phyloP scores from a whole-genome alignment of 1,140 invertebrate genomes.

The Archivesica marissinica region DNA sequence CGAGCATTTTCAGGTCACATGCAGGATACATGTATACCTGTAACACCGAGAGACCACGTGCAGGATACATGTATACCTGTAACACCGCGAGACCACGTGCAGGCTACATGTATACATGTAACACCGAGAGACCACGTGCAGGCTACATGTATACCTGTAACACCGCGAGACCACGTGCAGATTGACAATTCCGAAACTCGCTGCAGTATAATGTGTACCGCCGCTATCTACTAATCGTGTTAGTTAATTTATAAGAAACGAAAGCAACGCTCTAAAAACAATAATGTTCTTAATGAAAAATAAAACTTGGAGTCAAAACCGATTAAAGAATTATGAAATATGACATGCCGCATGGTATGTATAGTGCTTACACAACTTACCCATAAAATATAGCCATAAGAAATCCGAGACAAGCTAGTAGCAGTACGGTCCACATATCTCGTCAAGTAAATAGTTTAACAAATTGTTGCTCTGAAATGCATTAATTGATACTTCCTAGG shows the following conservation, averaged over 20 bases:
- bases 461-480: background rate
- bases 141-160: too few relatives aligned
- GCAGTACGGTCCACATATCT: conserved; percentile 40
- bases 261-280: background rate
- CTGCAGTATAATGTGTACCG: background rate
- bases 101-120: too few relatives aligned
- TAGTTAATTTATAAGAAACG: background rate
- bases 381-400: conserved; percentile 53
- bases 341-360: background rate
- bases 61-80: too few relatives aligned
- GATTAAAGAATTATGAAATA: background rate
- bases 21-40: too few relatives aligned
- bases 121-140: too few relatives aligned
- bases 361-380: conserved; percentile 37
- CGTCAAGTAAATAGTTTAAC: background rate
- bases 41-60: too few relatives aligned
- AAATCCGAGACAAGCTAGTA: conserved; percentile 23
- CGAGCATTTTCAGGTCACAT: too few relatives aligned
- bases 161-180: too few relatives aligned
- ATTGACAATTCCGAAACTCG: background rate
- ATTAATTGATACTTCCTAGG: conserved; percentile 13
- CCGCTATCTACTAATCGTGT: background rate
- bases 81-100: too few relatives aligned
- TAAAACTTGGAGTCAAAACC: background rate
- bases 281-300: background rate